Evolutionary conservation across 2,797 vertebrate species (phyloP).

Genomic region (Acropternis orthonyx): DNA sequence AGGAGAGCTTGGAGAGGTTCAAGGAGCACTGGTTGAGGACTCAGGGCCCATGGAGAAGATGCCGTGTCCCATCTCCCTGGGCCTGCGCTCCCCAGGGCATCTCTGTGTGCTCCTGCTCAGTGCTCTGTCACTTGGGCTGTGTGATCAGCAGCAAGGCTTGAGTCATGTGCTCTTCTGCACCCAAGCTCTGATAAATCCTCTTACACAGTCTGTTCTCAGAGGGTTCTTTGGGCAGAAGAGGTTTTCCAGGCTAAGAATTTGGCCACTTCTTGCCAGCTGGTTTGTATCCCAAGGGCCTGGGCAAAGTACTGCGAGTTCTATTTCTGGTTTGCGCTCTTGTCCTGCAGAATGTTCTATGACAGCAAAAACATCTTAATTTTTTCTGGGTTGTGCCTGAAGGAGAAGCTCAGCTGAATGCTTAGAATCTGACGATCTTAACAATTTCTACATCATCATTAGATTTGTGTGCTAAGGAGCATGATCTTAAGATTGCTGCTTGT

Average conservation of each 20-base stretch:
- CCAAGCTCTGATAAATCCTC: conserved; percentile 23
- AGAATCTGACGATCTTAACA: not conserved
- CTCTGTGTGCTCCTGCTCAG: accelerated
- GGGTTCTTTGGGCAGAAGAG: not conserved
- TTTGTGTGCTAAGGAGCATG: not conserved
- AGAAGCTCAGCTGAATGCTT: not conserved
- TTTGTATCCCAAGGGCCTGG: not conserved
- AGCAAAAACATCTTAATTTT: not conserved
- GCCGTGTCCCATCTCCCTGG: accelerated
- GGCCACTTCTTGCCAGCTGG: not conserved
- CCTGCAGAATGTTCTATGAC: not conserved
- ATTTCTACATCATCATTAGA: not conserved
- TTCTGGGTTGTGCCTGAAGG: not conserved
- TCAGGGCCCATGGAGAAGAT: not conserved
- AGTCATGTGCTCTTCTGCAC: not conserved
- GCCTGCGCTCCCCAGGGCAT: accelerated
- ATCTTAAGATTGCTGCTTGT: not conserved
- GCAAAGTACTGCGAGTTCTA: not conserved
- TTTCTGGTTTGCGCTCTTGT: not conserved
- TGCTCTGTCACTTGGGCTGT: not conserved
- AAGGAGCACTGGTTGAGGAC: not conserved
- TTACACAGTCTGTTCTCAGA: conserved; percentile 1
- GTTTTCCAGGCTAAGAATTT: not conserved
- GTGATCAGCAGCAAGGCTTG: not conserved
- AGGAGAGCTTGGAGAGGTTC: not conserved